Conservation (phyloP, 2,113 vertebrate species). For the Atherinomorus stipes region DNA sequence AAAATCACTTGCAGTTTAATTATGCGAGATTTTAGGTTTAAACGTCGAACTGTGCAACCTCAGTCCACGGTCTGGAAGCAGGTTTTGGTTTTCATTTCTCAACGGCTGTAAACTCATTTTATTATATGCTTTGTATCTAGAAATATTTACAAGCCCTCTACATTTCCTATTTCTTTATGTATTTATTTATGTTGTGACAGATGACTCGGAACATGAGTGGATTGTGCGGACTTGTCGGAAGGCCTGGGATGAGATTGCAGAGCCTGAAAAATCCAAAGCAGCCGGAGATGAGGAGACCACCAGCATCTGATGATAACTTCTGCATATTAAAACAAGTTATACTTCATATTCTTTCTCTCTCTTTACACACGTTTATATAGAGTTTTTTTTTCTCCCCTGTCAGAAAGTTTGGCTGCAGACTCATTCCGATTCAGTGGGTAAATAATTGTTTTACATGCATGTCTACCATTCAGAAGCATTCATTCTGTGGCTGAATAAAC, state of each 20-base stretch:
- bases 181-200: constrained; percentile 73
- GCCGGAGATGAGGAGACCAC: constrained; percentile 20
- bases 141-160: background rate
- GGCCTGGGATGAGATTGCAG: constrained; percentile 76
- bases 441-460: background rate
- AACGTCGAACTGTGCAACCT: constrained; percentile 7
- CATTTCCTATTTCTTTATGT: constrained; percentile 14
- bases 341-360: too few relatives aligned
- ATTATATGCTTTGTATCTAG: background rate
- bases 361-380: too few relatives aligned
- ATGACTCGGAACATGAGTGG: constrained; percentile 91
- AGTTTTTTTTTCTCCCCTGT: too few relatives aligned
- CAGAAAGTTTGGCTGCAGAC: too few relatives aligned
- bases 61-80: background rate
- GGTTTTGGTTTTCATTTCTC: background rate
- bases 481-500: background rate
- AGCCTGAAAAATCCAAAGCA: constrained; percentile 25
- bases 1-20: constrained; percentile 66
- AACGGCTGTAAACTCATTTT: background rate
- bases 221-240: constrained; percentile 89
- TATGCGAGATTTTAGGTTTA: constrained; percentile 47
- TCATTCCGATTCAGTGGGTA: too few relatives aligned
- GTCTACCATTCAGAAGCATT: background rate
- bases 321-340: background rate
- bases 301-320: background rate